Evolutionary conservation across 2,113 vertebrate species (phyloP), one percentile per base, ranked within the genome.

Genomic region (Macroglossus sobrinus): DNA sequence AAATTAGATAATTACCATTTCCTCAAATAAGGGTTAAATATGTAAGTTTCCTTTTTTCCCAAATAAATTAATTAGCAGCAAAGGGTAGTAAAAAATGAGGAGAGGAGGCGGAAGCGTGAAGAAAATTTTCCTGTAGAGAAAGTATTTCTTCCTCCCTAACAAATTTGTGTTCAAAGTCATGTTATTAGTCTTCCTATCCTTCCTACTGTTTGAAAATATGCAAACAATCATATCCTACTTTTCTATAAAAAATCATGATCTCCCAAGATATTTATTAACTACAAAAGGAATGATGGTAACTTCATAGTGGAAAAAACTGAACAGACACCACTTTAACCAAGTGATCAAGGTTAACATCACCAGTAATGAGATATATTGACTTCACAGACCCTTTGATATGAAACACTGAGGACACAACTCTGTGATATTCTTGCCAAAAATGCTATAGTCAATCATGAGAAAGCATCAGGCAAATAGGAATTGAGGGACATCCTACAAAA

Each of bases 31-130:
- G 10, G 11, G 11, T 82, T 89, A 10, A 89, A 89, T 79, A 82
- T 84, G 10, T 84, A 71, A 50, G 0, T 72, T 84, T 92, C 84
- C 12, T 21, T 84, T 91, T 92, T 66, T 81, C 19, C 45, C 28
- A 50, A 94, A 89, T 93, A 91, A 84, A 68, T 92, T 21, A 96
- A 80, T 71, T 84, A 93, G 33, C 69, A 92, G 9, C 50, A 79
- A 84, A 92, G 12, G 9, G 0, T n/a, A 95, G 7, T 64, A 30
- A 24, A 15, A 92, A 82, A 89, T 64, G 57, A 33, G 40, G 28
- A 13, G 2, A 68, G 53, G 4, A n/a, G 10, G 72, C 76, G 28
- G 24, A 71, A 14, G 6, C 22, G 63, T 61, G 68, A 94, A 87
- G 35, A 87, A 94, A 72, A 61, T 40, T 53, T 89, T 66, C 33